Evolutionary conservation across 2,113 vertebrate species (phyloP).

Genomic region (Diadophis punctatus): DNA sequence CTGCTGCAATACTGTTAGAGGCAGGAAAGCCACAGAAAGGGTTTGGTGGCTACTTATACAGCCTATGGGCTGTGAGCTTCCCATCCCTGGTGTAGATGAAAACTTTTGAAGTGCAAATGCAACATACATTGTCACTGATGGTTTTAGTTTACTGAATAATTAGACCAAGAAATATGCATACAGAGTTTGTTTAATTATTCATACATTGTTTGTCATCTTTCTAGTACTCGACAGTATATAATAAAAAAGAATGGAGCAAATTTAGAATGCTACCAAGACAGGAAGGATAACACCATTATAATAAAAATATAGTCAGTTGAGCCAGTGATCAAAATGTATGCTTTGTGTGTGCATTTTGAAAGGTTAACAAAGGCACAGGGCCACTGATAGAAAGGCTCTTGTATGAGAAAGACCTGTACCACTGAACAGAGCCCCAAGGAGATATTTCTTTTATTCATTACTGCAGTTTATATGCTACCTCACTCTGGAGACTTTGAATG

Average conservation of each 20-base stretch:
- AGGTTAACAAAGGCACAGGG: background rate
- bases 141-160: background rate
- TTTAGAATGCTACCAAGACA: background rate
- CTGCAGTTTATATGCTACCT: background rate
- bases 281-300: background rate
- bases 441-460: background rate
- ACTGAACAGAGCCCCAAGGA: background rate
- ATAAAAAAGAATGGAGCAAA: background rate
- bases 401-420: background rate
- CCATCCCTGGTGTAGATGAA: background rate
- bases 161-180: background rate
- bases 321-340: background rate
- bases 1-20: background rate
- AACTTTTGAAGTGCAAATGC: background rate
- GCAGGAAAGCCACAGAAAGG: background rate
- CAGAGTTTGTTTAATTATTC: background rate
- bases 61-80: background rate
- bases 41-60: background rate
- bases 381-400: background rate
- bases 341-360: background rate
- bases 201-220: background rate
- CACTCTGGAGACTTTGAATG: background rate
- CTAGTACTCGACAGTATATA: background rate
- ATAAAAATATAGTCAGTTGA: background rate
- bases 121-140: background rate